These are phyloP conservation scores for Euproctis similis DNA, from an alignment of 2,888 invertebrate species.

Conservation along the genomic window DNA sequence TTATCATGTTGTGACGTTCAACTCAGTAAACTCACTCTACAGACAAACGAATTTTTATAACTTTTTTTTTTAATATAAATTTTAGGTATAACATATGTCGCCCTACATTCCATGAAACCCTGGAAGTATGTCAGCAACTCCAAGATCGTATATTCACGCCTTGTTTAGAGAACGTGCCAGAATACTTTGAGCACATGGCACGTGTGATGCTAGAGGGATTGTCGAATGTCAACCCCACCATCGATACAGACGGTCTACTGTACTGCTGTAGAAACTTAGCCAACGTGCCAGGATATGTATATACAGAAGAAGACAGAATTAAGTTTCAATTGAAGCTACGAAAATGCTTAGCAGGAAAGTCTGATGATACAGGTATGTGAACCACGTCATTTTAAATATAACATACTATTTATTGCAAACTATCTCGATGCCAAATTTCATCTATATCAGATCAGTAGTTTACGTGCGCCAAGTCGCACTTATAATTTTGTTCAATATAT, in stretches of 20 bases:
- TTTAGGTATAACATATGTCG: conserved; percentile 83
- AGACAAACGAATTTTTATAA: not conserved
- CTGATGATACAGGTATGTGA: conserved; percentile 43
- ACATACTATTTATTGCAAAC: no score
- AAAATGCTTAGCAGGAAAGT: conserved; percentile 39
- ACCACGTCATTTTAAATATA: no score
- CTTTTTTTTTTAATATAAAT: no score
- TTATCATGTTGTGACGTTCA: no score
- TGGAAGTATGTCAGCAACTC: conserved; percentile 74
- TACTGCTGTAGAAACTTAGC: conserved; percentile 73
- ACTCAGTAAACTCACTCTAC: no score
- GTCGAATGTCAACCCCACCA: conserved; percentile 80
- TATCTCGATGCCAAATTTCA: no score
- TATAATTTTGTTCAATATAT: no score
- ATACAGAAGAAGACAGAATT: conserved; percentile 48
- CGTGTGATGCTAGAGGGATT: conserved; percentile 80
- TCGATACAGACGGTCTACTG: conserved; percentile 66
- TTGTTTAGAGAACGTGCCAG: conserved; percentile 72
- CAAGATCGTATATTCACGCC: conserved; percentile 78
- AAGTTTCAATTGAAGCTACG: conserved; percentile 35
- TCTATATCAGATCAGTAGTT: no score
- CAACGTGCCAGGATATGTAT: conserved; percentile 74
- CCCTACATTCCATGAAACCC: conserved; percentile 78
- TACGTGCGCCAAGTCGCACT: no score
- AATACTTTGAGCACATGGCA: conserved; percentile 80